These are phyloP conservation scores for Opisthocomus hoazin DNA, from an alignment of 2,113 vertebrate species.

Conservation along the genomic window DNA sequence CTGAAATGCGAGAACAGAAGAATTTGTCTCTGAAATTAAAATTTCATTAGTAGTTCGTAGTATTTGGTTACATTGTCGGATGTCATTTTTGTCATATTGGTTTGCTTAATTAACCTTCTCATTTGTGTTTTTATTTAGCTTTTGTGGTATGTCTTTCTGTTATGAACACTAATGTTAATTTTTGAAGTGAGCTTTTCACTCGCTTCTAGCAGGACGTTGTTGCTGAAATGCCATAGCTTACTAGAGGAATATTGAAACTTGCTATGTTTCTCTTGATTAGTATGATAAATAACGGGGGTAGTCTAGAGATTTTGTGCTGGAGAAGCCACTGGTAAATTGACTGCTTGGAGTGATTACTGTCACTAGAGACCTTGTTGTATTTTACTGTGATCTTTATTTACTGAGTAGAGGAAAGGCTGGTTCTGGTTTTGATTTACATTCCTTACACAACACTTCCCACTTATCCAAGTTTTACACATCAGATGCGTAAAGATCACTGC, in stretches of 20 bases:
- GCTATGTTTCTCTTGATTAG: not conserved
- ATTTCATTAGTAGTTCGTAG: not conserved
- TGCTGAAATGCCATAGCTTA: not conserved
- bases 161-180: not conserved
- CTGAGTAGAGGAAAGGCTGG: not conserved
- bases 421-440: not conserved
- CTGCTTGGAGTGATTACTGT: not conserved
- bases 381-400: not conserved
- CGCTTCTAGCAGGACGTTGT: not conserved
- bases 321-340: not conserved
- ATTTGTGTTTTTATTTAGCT: not conserved
- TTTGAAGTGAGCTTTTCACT: not conserved
- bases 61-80: not conserved
- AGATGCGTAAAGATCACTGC: not conserved
- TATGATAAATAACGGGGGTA: not conserved
- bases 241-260: not conserved
- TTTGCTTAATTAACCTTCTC: not conserved
- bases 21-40: not conserved
- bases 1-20: not conserved
- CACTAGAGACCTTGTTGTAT: not conserved
- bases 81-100: not conserved
- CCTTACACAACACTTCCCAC: not conserved
- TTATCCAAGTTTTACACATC: not conserved
- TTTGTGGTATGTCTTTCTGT: not conserved
- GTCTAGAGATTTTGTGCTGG: not conserved